These are phyloP conservation scores for Cacoxenus indagator DNA, from an alignment of 2,888 invertebrate genomes.

Conservation along the genomic window DNA sequence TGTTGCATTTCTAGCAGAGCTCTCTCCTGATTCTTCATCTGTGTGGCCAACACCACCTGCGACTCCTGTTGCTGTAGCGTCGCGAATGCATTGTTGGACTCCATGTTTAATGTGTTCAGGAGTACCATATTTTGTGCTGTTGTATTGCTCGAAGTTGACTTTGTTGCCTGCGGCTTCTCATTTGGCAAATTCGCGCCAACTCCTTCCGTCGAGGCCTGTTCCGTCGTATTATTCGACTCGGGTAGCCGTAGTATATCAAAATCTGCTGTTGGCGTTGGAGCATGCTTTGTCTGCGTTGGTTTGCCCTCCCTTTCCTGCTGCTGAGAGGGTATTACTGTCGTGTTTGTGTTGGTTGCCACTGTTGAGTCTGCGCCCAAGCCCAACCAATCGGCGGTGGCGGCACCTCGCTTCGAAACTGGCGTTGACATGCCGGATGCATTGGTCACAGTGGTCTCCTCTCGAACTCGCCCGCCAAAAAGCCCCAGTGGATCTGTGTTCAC, in stretches of 20 bases:
- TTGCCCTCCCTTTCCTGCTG: not conserved
- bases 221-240: constrained; percentile 38
- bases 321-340: too few relatives aligned
- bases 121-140: constrained; percentile 55
- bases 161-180: not conserved
- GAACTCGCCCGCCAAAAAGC: constrained; percentile 45
- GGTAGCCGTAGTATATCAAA: constrained; percentile 42
- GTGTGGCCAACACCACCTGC: constrained; percentile 64
- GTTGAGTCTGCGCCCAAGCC: constrained; percentile 58
- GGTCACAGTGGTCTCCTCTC: constrained; percentile 48
- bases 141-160: not conserved
- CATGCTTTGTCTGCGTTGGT: constrained; percentile 20
- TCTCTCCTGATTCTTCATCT: constrained; percentile 68
- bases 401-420: constrained; percentile 55
- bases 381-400: constrained; percentile 67
- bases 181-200: not conserved
- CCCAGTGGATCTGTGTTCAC: constrained; percentile 57
- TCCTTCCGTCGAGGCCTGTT: not conserved
- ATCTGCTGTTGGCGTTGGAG: constrained; percentile 23
- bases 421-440: constrained; percentile 51
- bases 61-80: constrained; percentile 68
- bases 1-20: constrained; percentile 68
- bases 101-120: constrained; percentile 59
- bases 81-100: constrained; percentile 58
- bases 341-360: constrained; percentile 29